Evolutionary conservation across 2,888 invertebrate species (phyloP).

Genomic region (Melieria omissa): DNA sequence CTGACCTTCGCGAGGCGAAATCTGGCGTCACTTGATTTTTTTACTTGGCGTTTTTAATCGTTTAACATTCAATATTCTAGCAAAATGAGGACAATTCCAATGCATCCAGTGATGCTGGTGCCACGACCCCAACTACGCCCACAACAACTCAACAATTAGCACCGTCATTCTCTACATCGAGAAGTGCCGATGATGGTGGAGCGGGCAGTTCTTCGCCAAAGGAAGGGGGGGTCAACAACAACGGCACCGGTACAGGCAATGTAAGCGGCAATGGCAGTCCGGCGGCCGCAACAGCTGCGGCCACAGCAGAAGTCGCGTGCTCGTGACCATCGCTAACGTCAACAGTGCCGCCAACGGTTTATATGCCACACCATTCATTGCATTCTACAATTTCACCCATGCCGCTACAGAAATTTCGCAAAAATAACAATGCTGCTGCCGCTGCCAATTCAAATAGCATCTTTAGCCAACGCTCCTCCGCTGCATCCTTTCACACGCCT

Average conservation of each 20-base stretch:
- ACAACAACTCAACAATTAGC: conserved; percentile 54
- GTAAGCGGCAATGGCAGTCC: conserved; percentile 40
- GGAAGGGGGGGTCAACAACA: conserved; percentile 35
- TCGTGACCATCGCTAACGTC: conserved; percentile 64
- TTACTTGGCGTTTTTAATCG: neutral
- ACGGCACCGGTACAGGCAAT: conserved; percentile 31
- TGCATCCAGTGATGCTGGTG: conserved; percentile 58
- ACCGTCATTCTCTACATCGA: conserved; percentile 47
- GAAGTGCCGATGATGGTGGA: neutral
- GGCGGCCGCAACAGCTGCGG: conserved; percentile 44
- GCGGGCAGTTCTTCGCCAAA: conserved; percentile 33
- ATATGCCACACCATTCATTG: conserved; percentile 13
- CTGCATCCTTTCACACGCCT: conserved; percentile 23
- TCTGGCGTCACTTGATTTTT: neutral
- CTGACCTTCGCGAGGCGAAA: neutral
- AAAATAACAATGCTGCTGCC: conserved; percentile 63
- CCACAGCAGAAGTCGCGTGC: conserved; percentile 64
- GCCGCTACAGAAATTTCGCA: conserved; percentile 58
- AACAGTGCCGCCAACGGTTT: conserved; percentile 40
- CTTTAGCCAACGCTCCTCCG: conserved; percentile 55
- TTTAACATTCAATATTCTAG: conserved; percentile 20
- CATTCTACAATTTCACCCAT: conserved; percentile 25
- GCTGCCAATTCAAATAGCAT: conserved; percentile 64
- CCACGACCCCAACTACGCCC: conserved; percentile 56
- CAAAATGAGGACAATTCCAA: conserved; percentile 64